Conservation (phyloP, 2,797 vertebrate species). For the Prunella strophiata region DNA sequence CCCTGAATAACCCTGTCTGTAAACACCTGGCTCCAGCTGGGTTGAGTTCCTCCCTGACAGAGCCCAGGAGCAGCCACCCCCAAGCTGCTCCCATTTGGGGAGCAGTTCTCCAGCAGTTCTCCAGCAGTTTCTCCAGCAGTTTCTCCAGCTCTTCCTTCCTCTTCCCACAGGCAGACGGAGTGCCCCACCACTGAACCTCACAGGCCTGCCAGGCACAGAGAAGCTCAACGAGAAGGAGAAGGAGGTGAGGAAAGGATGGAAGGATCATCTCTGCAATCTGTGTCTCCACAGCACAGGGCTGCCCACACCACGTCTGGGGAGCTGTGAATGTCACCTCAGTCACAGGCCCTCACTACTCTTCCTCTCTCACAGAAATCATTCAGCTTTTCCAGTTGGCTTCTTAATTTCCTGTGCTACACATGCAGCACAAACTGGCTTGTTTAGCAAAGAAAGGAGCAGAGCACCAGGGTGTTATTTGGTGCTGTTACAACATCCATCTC, state of each 20-base stretch:
- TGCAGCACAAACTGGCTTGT: not conserved
- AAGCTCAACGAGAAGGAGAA: conserved; percentile 97
- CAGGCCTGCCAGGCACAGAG: conserved; percentile 95
- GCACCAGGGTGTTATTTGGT: not conserved
- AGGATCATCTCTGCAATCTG: not conserved
- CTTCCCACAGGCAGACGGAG: conserved; percentile 85
- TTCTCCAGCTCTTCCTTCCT: not conserved
- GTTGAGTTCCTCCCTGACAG: not conserved
- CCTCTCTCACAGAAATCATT: not conserved
- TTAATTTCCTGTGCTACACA: not conserved
- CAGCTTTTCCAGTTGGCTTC: not conserved
- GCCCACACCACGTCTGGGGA: not conserved
- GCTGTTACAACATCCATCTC: not conserved
- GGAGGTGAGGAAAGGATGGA: conserved; percentile 84
- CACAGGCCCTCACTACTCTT: not conserved
- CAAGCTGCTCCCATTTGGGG: not conserved
- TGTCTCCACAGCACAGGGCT: not conserved
- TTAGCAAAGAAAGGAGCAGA: not conserved
- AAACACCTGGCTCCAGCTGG: not conserved
- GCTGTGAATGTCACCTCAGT: not conserved
- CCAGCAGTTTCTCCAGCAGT: too few relatives aligned
- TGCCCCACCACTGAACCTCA: conserved; percentile 95
- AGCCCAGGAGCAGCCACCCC: not conserved
- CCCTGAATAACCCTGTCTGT: not conserved
- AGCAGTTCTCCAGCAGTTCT: not conserved